Evolutionary conservation across 2,888 invertebrate species (phyloP), one percentile per base, ranked within the genome.

Genomic region (Nomada ruficornis): DNA sequence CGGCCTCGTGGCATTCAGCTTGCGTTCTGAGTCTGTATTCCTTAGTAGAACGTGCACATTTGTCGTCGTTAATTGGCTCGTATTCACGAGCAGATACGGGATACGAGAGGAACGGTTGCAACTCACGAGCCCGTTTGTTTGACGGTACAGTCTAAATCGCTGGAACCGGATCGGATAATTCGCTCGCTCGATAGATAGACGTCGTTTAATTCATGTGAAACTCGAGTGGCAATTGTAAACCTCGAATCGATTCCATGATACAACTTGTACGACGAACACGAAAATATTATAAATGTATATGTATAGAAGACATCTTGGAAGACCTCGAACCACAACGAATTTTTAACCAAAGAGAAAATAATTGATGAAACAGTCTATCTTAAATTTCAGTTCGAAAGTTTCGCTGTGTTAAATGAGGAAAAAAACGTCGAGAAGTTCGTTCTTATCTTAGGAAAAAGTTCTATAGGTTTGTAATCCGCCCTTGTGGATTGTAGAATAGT

Each of bases 31-130:
- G 13, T 47, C 23, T 42, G 26, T 26, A 50, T 68, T 75, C 63
- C 68, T 68, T 50, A 20, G 10, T 11, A 11, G 65, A 55, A 20
- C 26, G 57, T 55, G 63, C 54, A 69, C 55, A 69, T 77, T 79
- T 79, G 78, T 36, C 63, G 44, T 18, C 77, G 18, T 78, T 80
- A 80, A 80, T 80, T 80, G 71, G 29, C 44, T 29, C 44, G 47
- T 26, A 72, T 68, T 72, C 54, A 59, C 78, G 55, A 47, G 54
- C 26, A 13, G 29, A n/a, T 54, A 20, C 60, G 29, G 62, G 36
- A 71, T 42, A 26, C 50, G 36, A 7, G 7, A 5, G 20, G 11
- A 68, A n/a, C 71, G 29, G 62, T 11, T 64, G 52, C 63, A 57
- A 68, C 50, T 20, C 52, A 3, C 54, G 57, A 29, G 29, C 36